These are phyloP conservation scores for Ctenosaura bakeri DNA, from an alignment of 2,797 vertebrate species.

Conservation along the genomic window DNA sequence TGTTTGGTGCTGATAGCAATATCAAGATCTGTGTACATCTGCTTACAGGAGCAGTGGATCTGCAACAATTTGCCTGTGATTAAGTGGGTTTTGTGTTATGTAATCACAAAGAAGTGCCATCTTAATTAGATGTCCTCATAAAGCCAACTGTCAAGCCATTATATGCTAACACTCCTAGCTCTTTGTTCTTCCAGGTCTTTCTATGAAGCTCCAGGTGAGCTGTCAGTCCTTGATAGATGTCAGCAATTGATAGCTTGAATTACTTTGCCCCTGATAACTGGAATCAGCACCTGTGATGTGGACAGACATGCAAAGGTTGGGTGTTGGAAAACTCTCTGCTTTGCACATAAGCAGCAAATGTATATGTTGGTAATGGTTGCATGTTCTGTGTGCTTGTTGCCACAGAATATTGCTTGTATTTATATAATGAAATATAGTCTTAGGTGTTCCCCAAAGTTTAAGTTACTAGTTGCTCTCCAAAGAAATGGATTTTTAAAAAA, in stretches of 20 bases:
- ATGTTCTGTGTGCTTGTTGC: neutral
- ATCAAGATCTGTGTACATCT: conserved; percentile 34
- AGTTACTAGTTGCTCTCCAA: neutral
- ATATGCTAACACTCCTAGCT: neutral
- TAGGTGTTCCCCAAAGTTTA: too few species aligned
- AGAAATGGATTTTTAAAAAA: neutral
- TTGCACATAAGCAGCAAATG: too few species aligned
- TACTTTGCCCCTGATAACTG: neutral
- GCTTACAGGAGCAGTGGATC: conserved; percentile 28
- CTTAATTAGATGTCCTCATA: conserved; percentile 40
- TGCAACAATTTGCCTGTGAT: conserved; percentile 20
- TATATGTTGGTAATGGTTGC: too few species aligned
- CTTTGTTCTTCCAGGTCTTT: conserved; percentile 3
- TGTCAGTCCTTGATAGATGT: neutral
- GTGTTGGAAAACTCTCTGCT: too few species aligned
- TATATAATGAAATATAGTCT: neutral
- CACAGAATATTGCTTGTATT: neutral
- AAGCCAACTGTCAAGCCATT: conserved; percentile 4
- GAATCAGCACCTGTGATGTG: neutral
- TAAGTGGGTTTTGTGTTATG: conserved; percentile 14
- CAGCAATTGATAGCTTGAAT: neutral
- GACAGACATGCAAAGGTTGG: too few species aligned
- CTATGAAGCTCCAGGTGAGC: neutral
- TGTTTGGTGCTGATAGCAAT: conserved; percentile 34
- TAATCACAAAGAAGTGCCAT: conserved; percentile 6